Evolutionary conservation across 2,797 vertebrate species (phyloP), one percentile per base, ranked within the genome.

Genomic region (Chelidonichthys spinosus): DNA sequence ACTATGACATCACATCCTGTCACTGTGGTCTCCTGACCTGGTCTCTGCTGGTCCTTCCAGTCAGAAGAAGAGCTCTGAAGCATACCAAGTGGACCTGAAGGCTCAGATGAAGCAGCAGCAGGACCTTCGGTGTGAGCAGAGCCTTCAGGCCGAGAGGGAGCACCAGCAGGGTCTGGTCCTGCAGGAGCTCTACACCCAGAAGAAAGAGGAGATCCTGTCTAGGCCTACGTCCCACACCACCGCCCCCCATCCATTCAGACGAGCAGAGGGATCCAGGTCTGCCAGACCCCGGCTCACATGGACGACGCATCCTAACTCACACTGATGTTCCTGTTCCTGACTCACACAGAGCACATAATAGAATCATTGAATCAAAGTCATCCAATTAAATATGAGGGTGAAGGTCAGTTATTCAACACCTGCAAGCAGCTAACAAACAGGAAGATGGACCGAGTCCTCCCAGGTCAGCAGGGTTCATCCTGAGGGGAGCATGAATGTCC

Each of bases 101-200:
- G 91, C 93, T 83, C 97, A 98, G 75, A 92, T 96, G 0, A 44
- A 88, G 67, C 60, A 89, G 50, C 92, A 84, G 69, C 94, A 94
- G 81, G 82, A 65, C 40, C 70, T 85, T 11, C 81, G 42, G 1
- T 75, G 81, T 1, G 85, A 82, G 0, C 89, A 92, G 85, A 85
- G 87, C 42, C 91, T 91, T 2, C 85, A 96, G 89, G 90, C 81
- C 3, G 86, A 85, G 43, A 81, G 39, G 32, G 95, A 97, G 68
- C 52, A 86, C 4, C 92, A 94, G 52, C 73, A 11, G 0, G 90
- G 81, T 1, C 33, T 88, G 6, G 76, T 80, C 58, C 86, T 72
- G 60, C 86, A 96, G 82, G 86, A 91, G 60, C 52, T 84, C 3
- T 93, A 92, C 78, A 70, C 89, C 11, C 84, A 92, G 67, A 96